Evolutionary conservation across 2,797 vertebrate species (phyloP).

Genomic region (Chiropotes sagulatus): DNA sequence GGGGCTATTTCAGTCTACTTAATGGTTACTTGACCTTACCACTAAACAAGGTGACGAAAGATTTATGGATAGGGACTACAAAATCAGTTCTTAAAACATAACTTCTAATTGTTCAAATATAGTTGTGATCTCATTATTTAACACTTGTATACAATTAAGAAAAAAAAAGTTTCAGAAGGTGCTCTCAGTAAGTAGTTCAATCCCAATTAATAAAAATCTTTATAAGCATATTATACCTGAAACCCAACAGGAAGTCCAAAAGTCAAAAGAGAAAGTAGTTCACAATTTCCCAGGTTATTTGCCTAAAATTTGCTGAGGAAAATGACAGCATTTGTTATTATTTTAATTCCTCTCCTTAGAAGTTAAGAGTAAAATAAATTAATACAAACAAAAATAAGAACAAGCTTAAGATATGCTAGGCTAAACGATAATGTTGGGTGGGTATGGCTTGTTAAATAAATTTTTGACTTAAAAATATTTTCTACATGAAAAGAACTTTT

Average conservation of each 20-base stretch:
- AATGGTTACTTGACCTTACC: not conserved
- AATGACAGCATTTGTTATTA: not conserved
- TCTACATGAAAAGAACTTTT: not conserved
- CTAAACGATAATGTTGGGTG: not conserved
- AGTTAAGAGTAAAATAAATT: not conserved
- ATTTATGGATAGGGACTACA: not conserved
- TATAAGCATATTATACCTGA: not conserved
- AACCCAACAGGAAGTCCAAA: slow-evolving; percentile 19
- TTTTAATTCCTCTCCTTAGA: slow-evolving; percentile 11
- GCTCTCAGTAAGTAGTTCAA: not conserved
- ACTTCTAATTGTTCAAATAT: slow-evolving; percentile 6
- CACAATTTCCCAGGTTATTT: slow-evolving; percentile 5
- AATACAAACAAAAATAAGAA: slow-evolving; percentile 33
- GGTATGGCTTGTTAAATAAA: not conserved
- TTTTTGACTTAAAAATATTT: not conserved
- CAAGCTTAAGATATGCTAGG: not conserved
- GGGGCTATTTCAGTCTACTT: not conserved
- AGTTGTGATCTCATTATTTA: slow-evolving; percentile 4
- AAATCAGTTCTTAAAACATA: not conserved
- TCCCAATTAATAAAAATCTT: not conserved
- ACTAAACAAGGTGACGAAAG: not conserved
- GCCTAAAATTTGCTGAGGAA: slow-evolving; percentile 30
- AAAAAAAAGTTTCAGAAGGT: slow-evolving; percentile 15
- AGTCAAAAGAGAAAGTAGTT: not conserved
- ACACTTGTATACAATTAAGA: not conserved